Evolutionary conservation across 2,888 invertebrate species (phyloP).

Genomic region (Macrosiphum euphorbiae): DNA sequence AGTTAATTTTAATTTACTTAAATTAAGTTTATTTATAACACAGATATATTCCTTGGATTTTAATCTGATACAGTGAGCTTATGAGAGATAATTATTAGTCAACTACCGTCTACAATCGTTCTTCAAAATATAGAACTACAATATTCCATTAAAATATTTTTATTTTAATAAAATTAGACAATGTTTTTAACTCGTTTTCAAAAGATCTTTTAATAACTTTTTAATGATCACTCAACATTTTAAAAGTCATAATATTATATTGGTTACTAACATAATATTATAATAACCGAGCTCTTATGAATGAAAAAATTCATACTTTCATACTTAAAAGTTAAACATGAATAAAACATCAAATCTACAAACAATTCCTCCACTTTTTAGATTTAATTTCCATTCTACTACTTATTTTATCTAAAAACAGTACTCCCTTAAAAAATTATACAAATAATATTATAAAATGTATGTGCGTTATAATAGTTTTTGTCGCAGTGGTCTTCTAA

Average conservation of each 20-base stretch:
- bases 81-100: background rate
- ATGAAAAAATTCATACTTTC: background rate
- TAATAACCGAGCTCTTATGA: background rate
- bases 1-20: slow-evolving; percentile 35
- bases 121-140: background rate
- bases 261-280: background rate
- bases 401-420: background rate
- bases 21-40: slow-evolving; percentile 27
- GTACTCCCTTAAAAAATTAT: background rate
- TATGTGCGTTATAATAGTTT: background rate
- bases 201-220: background rate
- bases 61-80: slow-evolving; percentile 9
- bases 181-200: background rate
- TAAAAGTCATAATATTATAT: background rate
- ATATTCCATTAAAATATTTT: background rate
- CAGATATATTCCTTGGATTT: background rate
- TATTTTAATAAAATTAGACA: background rate
- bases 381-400: background rate
- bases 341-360: background rate
- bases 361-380: background rate
- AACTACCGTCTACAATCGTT: background rate
- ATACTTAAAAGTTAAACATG: background rate
- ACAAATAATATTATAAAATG: background rate
- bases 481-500: background rate
- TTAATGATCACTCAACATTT: background rate